Base-by-base conservation (phyloP, 2,888 invertebrate genomes). In the Endotricha flammealis region DNA sequence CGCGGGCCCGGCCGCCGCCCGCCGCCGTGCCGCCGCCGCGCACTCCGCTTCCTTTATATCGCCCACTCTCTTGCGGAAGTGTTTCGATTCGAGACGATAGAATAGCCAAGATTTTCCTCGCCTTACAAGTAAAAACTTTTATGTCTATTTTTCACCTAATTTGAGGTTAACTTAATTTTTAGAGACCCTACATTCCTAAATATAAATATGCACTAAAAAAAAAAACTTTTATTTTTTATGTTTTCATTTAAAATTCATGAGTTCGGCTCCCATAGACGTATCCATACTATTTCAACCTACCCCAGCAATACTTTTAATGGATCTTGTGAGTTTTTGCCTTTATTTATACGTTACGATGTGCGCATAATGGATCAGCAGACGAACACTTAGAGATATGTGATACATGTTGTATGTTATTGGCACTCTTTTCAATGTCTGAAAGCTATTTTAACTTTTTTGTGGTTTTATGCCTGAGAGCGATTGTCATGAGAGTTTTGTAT, bases 241-340 rank as follows among this genome's bases (percentile, higher is more conserved):
- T n/a, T n/a, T n/a, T n/a, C n/a, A n/a, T n/a, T n/a, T n/a, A 10
- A 25, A 9, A 5, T 27, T 33, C 20, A n/a, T 29, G 29, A 13
- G 24, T 27, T 25, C 4, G 4, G 1, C 12, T 20, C 4, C 20
- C 20, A 8, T n/a, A 23, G 53, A 39, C 50, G 41, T 67, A 57
- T 79, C 79, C 72, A 73, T 46, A 58, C 37, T 39, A 53, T 52
- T 48, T 61, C 42, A 59, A 57, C 68, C 53, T 55, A 59, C 60
- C 53, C 59, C 53, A 72, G 78, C 78, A 82, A 82, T 81, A 81
- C 80, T 79, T 80, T 80, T 82, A 82, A 82, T 82, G 81, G 82
- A 81, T 80, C 78, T 79, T 78, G 77, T 73, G 80, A 80, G 81
- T 82, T 82, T 81, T 82, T 82, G 76, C 81, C 76, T 80, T 79